Conservation (phyloP, 30 jellyfish, hydroid and myxozoan genomes). For the Aurelia coerulea region DNA sequence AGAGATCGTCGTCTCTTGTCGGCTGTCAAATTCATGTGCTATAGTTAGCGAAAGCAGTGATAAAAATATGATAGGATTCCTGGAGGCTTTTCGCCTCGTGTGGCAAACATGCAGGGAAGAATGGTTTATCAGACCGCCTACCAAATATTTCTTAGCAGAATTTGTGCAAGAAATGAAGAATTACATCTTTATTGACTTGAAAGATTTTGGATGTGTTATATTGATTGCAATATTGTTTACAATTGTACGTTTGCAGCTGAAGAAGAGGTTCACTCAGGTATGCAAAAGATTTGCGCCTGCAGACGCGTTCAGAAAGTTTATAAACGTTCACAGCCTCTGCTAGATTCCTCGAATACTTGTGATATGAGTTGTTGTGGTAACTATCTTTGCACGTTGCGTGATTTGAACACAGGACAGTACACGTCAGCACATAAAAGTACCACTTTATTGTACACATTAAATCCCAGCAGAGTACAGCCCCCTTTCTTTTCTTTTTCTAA, state of each 20-base stretch:
- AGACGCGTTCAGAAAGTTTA: too few relatives aligned
- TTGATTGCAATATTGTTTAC: conserved; percentile 53
- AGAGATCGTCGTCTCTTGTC: background rate
- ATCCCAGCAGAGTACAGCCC: too few relatives aligned
- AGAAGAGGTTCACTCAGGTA: conserved; percentile 54
- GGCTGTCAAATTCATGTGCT: background rate
- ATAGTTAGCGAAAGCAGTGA: too few relatives aligned
- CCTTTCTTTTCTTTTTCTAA: too few relatives aligned
- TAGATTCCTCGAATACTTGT: too few relatives aligned
- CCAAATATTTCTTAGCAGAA: conserved; percentile 25
- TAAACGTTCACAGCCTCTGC: too few relatives aligned
- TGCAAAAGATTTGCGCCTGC: background rate
- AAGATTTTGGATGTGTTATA: conserved; percentile 39
- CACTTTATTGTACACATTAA: too few relatives aligned
- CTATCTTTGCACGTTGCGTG: too few relatives aligned
- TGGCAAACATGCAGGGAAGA: conserved; percentile 71
- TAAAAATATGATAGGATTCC: conserved; percentile 45
- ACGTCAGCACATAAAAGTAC: too few relatives aligned
- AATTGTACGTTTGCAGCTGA: conserved; percentile 24
- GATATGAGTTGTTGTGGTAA: too few relatives aligned
- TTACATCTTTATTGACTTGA: conserved; percentile 8
- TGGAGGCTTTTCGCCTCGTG: conserved; percentile 21
- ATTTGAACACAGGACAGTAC: too few relatives aligned
- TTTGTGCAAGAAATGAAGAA: conserved; percentile 60
- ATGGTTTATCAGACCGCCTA: conserved; percentile 59